Evolutionary conservation across 2,888 invertebrate species (phyloP).

Genomic region (Apomyelois bistriatella): DNA sequence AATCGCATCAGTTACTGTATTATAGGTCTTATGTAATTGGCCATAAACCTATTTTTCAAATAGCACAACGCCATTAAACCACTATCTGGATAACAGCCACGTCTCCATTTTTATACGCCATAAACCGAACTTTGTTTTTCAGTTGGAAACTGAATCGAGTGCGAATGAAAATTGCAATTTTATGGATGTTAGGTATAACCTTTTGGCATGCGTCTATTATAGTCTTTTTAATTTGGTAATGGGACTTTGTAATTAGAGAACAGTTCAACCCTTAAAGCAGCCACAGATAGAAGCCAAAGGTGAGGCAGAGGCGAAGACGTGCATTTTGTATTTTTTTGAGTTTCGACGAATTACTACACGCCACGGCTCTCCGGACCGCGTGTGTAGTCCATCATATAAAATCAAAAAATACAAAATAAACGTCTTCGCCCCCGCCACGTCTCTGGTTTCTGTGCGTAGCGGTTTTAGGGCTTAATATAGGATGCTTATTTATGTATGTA

Average conservation of each 20-base stretch:
- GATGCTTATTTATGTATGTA: too few species aligned
- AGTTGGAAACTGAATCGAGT: neutral
- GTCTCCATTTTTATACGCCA: neutral
- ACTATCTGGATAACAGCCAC: conserved; percentile 8
- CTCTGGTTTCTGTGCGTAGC: too few species aligned
- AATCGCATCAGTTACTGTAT: neutral
- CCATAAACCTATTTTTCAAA: conserved; percentile 30
- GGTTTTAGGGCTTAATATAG: too few species aligned
- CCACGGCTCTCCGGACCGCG: too few species aligned
- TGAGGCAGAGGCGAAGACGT: too few species aligned
- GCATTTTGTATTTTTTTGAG: too few species aligned
- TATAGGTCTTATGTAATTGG: conserved; percentile 21
- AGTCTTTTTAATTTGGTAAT: neutral
- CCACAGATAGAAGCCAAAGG: too few species aligned
- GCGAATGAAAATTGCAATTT: neutral
- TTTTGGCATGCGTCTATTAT: neutral
- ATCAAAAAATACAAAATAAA: too few species aligned
- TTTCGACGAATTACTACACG: too few species aligned
- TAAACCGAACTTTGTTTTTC: conserved; percentile 3
- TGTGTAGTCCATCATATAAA: too few species aligned
- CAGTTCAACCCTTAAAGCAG: too few species aligned
- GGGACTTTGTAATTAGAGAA: neutral
- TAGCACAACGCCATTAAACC: conserved; percentile 20
- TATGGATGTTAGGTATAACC: neutral
- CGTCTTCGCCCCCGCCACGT: too few species aligned